Evolutionary conservation across 2,113 vertebrate species (phyloP).

Genomic region (Microcebus tavaratra): DNA sequence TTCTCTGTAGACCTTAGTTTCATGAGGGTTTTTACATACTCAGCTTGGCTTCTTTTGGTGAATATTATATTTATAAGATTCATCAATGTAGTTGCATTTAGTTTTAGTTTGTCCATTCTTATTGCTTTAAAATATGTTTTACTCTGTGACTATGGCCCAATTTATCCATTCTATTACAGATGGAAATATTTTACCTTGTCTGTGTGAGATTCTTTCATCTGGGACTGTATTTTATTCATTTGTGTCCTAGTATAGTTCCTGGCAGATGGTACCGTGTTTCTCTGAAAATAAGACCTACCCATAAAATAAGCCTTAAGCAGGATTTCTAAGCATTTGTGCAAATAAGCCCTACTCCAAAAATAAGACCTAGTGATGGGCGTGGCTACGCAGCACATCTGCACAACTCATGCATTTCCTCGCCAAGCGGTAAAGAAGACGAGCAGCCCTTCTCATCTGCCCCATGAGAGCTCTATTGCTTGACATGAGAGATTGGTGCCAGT

Average conservation of each 20-base stretch:
- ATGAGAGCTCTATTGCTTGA: too few relatives aligned
- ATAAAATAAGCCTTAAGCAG: too few relatives aligned
- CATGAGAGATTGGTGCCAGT: too few relatives aligned
- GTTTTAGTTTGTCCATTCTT: constrained; percentile 24
- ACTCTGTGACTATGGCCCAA: background rate
- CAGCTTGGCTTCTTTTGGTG: background rate
- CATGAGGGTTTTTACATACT: background rate
- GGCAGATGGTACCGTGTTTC: background rate
- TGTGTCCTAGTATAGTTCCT: background rate
- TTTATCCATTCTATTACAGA: background rate
- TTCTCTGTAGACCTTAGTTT: background rate
- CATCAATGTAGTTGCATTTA: background rate
- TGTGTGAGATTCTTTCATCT: background rate
- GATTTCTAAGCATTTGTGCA: too few relatives aligned
- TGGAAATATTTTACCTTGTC: background rate
- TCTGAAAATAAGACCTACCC: too few relatives aligned
- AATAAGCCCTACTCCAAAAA: too few relatives aligned
- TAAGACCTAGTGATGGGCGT: too few relatives aligned
- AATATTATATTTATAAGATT: background rate
- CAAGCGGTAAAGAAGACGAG: too few relatives aligned
- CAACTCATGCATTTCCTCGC: too few relatives aligned
- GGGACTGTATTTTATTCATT: background rate
- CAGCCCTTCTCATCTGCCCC: too few relatives aligned
- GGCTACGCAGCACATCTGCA: too few relatives aligned
- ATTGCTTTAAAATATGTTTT: constrained; percentile 11